phyloP scores from a whole-genome alignment of 2,888 invertebrate species.

The Heteropelma amictum region DNA sequence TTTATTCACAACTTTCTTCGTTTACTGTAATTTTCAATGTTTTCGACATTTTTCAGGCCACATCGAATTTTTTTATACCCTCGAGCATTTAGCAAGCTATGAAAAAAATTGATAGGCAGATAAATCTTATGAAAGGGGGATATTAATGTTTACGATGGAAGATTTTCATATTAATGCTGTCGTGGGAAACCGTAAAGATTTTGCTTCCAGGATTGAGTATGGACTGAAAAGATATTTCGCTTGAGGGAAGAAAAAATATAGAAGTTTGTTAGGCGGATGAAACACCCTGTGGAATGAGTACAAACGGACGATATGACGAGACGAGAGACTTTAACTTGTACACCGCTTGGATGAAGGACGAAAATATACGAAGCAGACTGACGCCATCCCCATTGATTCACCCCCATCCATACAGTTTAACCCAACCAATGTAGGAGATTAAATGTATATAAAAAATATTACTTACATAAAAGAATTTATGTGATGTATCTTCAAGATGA shows the following conservation, averaged over 20 bases:
- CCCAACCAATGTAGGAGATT: conserved; percentile 14
- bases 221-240: neutral
- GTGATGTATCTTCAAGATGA: neutral
- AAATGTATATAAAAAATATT: conserved; percentile 2
- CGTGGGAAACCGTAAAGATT: neutral
- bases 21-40: too few relatives aligned
- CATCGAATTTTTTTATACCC: too few relatives aligned
- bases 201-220: neutral
- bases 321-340: conserved; percentile 23
- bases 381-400: conserved; percentile 72
- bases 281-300: conserved; percentile 7
- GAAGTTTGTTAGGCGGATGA: conserved; percentile 19
- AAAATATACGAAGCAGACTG: conserved; percentile 66
- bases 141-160: conserved; percentile 14
- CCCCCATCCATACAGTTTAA: conserved; percentile 29
- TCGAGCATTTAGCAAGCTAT: too few relatives aligned
- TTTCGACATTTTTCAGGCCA: too few relatives aligned
- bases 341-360: conserved; percentile 48
- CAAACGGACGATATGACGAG: conserved; percentile 29
- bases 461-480: neutral
- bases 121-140: neutral
- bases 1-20: too few relatives aligned
- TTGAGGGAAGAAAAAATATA: neutral
- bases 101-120: neutral
- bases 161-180: conserved; percentile 7